These are phyloP conservation scores for Melinaea marsaeus DNA, from an alignment of 2,888 invertebrate species.

Conservation along the genomic window DNA sequence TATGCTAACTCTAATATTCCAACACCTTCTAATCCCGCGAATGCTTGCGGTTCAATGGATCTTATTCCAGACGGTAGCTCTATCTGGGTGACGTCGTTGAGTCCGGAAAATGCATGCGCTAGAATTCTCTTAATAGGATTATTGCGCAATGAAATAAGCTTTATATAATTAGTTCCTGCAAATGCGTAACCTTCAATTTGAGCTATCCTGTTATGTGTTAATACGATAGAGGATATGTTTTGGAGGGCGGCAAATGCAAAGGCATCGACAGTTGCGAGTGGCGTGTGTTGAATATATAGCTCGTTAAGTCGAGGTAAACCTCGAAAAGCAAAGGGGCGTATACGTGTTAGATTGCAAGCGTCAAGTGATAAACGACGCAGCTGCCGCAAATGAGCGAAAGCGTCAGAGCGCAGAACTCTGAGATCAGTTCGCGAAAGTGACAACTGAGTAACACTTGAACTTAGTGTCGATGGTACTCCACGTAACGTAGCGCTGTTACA, in stretches of 20 bases:
- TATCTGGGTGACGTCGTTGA: conserved; percentile 89
- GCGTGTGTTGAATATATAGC: conserved; percentile 91
- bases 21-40: conserved; percentile 89
- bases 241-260: conserved; percentile 91
- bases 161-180: conserved; percentile 90
- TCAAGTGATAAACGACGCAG: conserved; percentile 90
- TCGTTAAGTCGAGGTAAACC: conserved; percentile 87
- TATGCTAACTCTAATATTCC: conserved; percentile 88
- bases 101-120: conserved; percentile 89
- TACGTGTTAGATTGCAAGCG: conserved; percentile 90
- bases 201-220: conserved; percentile 83
- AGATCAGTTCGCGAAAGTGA: conserved; percentile 92
- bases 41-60: conserved; percentile 87
- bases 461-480: conserved; percentile 87
- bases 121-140: conserved; percentile 90
- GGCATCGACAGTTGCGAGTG: conserved; percentile 86
- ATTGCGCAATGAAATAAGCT: conserved; percentile 87
- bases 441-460: conserved; percentile 88
- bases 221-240: conserved; percentile 84
- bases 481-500: conserved; percentile 91
- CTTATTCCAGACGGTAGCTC: conserved; percentile 89
- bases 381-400: conserved; percentile 88
- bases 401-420: conserved; percentile 87
- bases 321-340: conserved; percentile 90
- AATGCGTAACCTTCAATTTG: conserved; percentile 88